phyloP scores from a whole-genome alignment of 2,797 vertebrate species.

The Morelia viridis region DNA sequence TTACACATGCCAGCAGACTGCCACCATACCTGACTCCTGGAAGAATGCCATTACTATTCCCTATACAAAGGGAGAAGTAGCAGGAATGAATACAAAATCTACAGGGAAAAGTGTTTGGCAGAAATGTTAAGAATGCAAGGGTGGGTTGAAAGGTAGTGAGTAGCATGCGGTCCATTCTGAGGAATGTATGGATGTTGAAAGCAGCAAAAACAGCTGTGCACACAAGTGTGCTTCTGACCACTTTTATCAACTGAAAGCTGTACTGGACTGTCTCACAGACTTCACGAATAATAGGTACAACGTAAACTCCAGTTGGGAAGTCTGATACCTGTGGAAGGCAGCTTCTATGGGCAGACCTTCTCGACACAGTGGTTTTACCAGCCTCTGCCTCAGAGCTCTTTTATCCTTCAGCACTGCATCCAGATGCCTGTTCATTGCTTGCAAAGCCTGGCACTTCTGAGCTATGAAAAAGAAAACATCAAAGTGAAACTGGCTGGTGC shows the following conservation, averaged over 20 bases:
- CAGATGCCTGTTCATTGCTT: conserved; percentile 83
- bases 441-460: conserved; percentile 75
- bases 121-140: background rate
- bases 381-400: conserved; percentile 77
- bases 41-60: background rate
- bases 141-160: background rate
- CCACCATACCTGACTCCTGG: background rate
- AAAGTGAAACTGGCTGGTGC: background rate
- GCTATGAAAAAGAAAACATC: conserved; percentile 63
- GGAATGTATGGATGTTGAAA: background rate
- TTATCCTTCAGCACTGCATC: conserved; percentile 83
- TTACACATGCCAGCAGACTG: background rate
- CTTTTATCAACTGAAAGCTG: background rate
- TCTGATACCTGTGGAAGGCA: conserved; percentile 81
- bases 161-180: background rate
- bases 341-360: conserved; percentile 83
- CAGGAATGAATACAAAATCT: background rate
- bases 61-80: background rate
- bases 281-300: background rate
- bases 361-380: conserved; percentile 79
- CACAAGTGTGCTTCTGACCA: background rate
- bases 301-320: background rate
- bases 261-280: background rate
- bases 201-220: background rate
- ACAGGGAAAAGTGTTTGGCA: background rate